These are phyloP conservation scores for Peromyscus leucopus DNA, from an alignment of 2,113 vertebrate species.

Conservation along the genomic window DNA sequence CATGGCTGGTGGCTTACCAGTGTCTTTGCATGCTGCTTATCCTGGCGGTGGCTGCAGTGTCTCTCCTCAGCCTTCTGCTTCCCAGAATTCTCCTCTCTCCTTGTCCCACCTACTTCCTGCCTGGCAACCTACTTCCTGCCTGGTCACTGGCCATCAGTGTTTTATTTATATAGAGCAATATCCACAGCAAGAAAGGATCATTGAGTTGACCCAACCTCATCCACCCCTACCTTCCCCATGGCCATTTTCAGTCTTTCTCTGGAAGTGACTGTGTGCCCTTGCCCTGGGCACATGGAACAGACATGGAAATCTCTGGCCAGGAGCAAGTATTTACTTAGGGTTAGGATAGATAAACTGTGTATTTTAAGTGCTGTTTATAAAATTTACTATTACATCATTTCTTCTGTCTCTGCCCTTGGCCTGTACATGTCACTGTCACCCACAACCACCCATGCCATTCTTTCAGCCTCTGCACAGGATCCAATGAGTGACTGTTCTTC, in stretches of 20 bases:
- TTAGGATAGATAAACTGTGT: not conserved
- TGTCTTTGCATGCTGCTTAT: too few species aligned
- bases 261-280: not conserved
- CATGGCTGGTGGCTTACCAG: too few species aligned
- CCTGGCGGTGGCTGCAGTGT: too few species aligned
- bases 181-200: too few species aligned
- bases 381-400: not conserved
- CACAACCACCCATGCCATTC: not conserved
- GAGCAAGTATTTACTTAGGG: slow-evolving; percentile 18
- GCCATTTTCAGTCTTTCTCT: not conserved
- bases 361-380: slow-evolving; percentile 1
- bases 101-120: too few species aligned
- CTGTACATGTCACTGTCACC: not conserved
- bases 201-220: not conserved
- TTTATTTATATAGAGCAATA: too few species aligned
- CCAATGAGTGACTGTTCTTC: not conserved
- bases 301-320: not conserved
- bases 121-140: too few species aligned
- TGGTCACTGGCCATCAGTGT: too few species aligned
- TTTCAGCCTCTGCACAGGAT: not conserved
- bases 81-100: too few species aligned
- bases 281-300: not conserved
- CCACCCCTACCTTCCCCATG: not conserved
- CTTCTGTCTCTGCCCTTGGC: not conserved
- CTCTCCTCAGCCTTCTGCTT: too few species aligned